These are phyloP conservation scores for Pseudomyrmex concolor DNA, from an alignment of 1,140 invertebrate species.

Conservation along the genomic window DNA sequence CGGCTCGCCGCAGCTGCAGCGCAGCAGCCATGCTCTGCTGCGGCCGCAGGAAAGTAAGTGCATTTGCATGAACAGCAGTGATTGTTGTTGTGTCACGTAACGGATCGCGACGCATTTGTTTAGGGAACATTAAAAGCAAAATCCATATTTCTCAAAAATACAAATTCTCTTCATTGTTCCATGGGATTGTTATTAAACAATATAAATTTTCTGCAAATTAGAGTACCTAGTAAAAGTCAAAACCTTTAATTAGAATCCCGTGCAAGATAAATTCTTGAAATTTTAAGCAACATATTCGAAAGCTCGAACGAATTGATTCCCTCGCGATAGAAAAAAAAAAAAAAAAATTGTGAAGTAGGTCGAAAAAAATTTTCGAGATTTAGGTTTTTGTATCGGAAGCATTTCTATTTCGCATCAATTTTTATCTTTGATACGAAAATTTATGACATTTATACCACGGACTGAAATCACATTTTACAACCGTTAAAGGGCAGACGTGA, in stretches of 20 bases:
- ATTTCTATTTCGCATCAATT: background rate
- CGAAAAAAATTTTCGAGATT: background rate
- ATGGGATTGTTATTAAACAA: too few species aligned
- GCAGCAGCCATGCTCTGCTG: slow-evolving; percentile 91
- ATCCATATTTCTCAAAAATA: too few species aligned
- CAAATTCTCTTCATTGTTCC: too few species aligned
- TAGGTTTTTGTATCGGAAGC: background rate
- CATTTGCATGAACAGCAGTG: background rate
- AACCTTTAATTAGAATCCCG: too few species aligned
- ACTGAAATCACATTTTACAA: slow-evolving; percentile 3
- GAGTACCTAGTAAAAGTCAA: too few species aligned
- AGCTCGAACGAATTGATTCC: background rate
- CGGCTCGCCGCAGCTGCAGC: slow-evolving; percentile 81
- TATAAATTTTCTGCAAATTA: too few species aligned
- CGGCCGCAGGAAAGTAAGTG: slow-evolving; percentile 92
- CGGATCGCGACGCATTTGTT: background rate
- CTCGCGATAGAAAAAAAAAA: background rate
- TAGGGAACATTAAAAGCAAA: too few species aligned
- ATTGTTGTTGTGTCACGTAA: background rate
- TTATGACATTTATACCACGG: background rate
- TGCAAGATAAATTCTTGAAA: too few species aligned
- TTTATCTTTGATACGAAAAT: slow-evolving; percentile 4
- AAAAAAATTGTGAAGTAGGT: background rate
- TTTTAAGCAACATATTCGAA: background rate
- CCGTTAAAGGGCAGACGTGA: slow-evolving; percentile 27